Conservation (phyloP, 2,888 invertebrate species). For the Rotaria sp. region DNA sequence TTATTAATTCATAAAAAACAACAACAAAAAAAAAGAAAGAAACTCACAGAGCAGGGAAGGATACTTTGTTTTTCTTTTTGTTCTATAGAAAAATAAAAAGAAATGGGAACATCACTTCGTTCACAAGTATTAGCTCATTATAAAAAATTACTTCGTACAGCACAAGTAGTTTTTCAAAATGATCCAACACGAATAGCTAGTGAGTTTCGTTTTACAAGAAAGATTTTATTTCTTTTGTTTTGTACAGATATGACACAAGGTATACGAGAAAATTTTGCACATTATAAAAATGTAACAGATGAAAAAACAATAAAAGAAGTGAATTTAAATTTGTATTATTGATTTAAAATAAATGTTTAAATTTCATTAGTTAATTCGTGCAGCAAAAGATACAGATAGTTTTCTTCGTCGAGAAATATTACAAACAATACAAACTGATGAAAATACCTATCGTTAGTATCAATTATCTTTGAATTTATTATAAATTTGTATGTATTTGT, state of each 20-base stretch:
- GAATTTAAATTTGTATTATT: background rate
- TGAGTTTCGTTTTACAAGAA: background rate
- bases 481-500: background rate
- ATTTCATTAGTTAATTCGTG: background rate
- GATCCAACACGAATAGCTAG: background rate
- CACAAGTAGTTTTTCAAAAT: background rate
- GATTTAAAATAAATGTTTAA: background rate
- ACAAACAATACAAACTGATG: background rate
- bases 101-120: background rate
- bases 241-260: background rate
- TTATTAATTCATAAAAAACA: background rate
- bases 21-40: background rate
- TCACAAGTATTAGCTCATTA: background rate
- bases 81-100: background rate
- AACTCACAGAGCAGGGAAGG: background rate
- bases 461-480: background rate
- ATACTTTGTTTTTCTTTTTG: background rate
- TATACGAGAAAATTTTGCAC: slow-evolving; percentile 14
- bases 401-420: background rate
- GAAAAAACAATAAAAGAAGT: slow-evolving; percentile 12
- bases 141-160: background rate
- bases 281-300: slow-evolving; percentile 19
- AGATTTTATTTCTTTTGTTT: background rate
- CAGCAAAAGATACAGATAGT: slow-evolving; percentile 28
- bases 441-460: slow-evolving; percentile 13